A percentile compares a stretch with the other conserved stretches of the same genome.
These are phyloP conservation scores for Bombus ignitus DNA, from an alignment of 1,140 invertebrate genomes.

Conservation along the genomic window DNA sequence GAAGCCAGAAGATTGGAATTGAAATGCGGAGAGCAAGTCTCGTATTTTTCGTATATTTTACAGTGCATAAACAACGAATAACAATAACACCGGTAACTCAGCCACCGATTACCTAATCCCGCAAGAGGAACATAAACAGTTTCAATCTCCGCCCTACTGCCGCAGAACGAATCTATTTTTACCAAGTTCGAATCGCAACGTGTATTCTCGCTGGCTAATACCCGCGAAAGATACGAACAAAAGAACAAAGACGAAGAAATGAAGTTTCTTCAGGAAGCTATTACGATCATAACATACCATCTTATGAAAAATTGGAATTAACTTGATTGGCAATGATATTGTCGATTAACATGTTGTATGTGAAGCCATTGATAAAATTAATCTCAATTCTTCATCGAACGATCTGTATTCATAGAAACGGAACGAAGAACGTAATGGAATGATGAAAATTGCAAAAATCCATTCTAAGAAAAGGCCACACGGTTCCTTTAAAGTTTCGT, in stretches of 20 bases:
- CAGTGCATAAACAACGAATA: background rate
- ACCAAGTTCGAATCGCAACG: conserved; percentile 2
- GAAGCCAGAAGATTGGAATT: background rate
- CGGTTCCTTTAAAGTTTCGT: background rate
- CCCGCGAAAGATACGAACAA: background rate
- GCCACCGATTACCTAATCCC: conserved; percentile 16
- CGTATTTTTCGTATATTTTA: background rate
- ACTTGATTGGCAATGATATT: background rate
- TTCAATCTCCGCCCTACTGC: conserved; percentile 5
- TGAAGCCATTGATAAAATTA: background rate
- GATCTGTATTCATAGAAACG: background rate
- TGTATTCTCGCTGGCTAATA: background rate
- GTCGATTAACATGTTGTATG: background rate
- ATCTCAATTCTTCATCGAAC: background rate
- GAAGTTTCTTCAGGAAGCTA: background rate
- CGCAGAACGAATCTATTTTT: conserved; percentile 52
- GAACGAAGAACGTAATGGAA: background rate
- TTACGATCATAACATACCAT: background rate
- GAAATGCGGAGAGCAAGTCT: background rate
- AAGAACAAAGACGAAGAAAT: background rate
- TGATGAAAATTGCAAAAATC: background rate
- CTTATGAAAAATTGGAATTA: too few relatives aligned
- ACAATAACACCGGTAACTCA: conserved; percentile 8
- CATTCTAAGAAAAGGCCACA: background rate
- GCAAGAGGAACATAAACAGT: conserved; percentile 35